These are phyloP conservation scores for Vombatus ursinus DNA, from an alignment of 2,113 vertebrate species.

Conservation along the genomic window DNA sequence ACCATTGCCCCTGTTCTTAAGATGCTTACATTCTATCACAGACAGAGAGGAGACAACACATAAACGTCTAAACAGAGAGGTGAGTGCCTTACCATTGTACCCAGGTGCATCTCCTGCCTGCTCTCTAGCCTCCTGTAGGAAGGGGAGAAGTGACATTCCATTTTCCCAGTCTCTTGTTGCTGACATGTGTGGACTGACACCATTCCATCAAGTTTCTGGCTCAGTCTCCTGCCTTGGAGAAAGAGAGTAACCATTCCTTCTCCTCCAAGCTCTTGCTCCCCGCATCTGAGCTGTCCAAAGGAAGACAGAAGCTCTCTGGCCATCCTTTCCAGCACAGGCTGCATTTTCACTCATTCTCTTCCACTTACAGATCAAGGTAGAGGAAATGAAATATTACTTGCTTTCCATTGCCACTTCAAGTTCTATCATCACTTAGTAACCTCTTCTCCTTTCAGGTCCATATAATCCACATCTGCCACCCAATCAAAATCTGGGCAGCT, in stretches of 20 bases:
- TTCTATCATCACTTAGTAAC: background rate
- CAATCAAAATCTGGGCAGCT: background rate
- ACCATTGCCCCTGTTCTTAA: background rate
- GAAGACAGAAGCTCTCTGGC: background rate
- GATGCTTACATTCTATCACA: background rate
- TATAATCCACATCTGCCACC: too few relatives aligned
- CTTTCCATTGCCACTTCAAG: background rate
- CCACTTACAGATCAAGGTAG: background rate
- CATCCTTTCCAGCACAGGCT: background rate
- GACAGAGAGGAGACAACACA: background rate
- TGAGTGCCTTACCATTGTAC: too few relatives aligned
- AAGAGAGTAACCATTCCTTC: too few relatives aligned
- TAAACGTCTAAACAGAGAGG: too few relatives aligned
- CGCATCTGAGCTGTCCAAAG: background rate
- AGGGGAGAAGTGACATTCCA: too few relatives aligned
- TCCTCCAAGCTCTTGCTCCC: background rate
- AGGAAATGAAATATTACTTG: background rate
- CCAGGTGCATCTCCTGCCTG: too few relatives aligned
- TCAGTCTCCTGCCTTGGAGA: too few relatives aligned
- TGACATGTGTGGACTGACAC: background rate
- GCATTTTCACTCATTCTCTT: background rate
- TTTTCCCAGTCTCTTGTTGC: background rate
- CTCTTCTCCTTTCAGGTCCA: background rate
- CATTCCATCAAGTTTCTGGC: background rate
- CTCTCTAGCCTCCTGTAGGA: too few relatives aligned